A percentile compares a stretch with the other conserved stretches of the same genome.
These are phyloP conservation scores for Anoplius nigerrimus DNA, from an alignment of 2,888 invertebrate species.

Conservation along the genomic window DNA sequence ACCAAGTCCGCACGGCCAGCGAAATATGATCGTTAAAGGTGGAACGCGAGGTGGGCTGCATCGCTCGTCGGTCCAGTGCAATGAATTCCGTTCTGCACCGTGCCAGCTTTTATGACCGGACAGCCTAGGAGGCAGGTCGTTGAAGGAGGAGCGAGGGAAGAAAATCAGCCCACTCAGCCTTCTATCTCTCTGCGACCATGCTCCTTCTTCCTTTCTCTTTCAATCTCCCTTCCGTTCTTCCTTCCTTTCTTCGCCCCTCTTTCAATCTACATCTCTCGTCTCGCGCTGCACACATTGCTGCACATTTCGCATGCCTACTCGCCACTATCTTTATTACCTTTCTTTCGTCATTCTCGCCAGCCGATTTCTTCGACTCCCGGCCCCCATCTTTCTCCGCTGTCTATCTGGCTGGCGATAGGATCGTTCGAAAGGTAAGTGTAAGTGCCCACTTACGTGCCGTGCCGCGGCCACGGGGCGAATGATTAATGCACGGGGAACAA, in stretches of 20 bases:
- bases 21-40: conserved; percentile 34
- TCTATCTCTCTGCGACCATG: too few relatives aligned
- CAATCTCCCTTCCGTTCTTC: background rate
- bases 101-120: too few relatives aligned
- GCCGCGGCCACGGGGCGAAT: conserved; percentile 41
- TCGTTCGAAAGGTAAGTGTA: conserved; percentile 14
- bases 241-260: background rate
- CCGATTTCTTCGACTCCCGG: background rate
- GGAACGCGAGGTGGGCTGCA: conserved; percentile 29
- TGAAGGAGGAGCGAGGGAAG: too few relatives aligned
- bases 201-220: too few relatives aligned
- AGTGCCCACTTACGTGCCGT: background rate
- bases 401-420: background rate
- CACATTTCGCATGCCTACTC: background rate
- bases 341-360: conserved; percentile 9
- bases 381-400: background rate
- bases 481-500: conserved; percentile 60
- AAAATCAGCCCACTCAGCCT: too few relatives aligned
- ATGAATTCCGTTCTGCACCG: too few relatives aligned
- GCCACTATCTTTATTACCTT: conserved; percentile 1
- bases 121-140: too few relatives aligned
- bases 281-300: background rate
- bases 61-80: background rate
- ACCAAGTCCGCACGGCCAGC: conserved; percentile 4
- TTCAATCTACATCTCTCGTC: too few relatives aligned